Evolutionary conservation across 1,140 invertebrate species (phyloP).

Genomic region (Drosophila littoralis): DNA sequence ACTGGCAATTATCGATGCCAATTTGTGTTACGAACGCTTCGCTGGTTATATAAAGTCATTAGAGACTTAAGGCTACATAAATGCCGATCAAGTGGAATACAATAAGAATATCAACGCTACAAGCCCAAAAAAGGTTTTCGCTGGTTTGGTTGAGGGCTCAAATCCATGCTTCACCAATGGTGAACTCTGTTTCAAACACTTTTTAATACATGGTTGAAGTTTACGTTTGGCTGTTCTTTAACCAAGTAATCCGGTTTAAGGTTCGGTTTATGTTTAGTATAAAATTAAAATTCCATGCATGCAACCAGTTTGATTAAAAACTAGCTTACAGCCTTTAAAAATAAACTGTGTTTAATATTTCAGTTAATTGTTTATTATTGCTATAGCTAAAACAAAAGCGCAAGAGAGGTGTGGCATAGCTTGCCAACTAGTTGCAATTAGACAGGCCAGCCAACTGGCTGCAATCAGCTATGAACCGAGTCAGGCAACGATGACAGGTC

Average conservation of each 20-base stretch:
- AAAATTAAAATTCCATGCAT: no score
- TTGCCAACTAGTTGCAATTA: constrained; percentile 16
- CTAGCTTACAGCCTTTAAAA: no score
- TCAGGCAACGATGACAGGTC: constrained; percentile 30
- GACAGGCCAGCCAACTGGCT: constrained; percentile 17
- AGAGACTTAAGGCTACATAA: background rate
- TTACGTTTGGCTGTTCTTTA: no score
- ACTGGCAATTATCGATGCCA: constrained; percentile 46
- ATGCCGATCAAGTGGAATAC: background rate
- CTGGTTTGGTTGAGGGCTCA: no score
- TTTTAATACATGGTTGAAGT: no score
- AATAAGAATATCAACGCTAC: background rate
- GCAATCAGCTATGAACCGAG: constrained; percentile 33
- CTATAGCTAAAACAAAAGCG: background rate
- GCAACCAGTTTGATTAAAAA: no score
- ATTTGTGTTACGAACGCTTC: background rate
- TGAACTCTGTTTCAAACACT: no score
- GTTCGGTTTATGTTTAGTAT: no score
- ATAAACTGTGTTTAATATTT: background rate
- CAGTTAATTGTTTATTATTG: constrained; percentile 1
- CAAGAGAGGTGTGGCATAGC: background rate
- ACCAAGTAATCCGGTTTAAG: no score
- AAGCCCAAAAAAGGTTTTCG: background rate
- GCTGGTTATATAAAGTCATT: constrained; percentile 21
- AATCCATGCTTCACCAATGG: no score